A percentile compares a stretch with the other conserved stretches of the same genome.
These are phyloP conservation scores for Pelobates cultripes DNA, from an alignment of 2,797 vertebrate genomes.

Conservation along the genomic window DNA sequence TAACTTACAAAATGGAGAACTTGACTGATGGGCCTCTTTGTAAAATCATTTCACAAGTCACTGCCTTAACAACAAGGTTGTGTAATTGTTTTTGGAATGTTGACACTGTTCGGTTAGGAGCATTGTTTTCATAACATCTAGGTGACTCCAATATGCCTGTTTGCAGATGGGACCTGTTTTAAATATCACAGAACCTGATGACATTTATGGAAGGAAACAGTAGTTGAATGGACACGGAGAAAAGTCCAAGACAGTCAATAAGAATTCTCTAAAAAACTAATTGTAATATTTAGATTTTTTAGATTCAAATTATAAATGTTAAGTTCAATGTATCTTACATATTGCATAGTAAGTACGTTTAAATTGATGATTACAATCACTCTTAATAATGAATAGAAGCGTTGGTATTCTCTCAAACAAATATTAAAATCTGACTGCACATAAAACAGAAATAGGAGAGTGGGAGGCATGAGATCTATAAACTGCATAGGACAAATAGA, in stretches of 20 bases:
- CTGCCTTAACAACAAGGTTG: constrained; percentile 33
- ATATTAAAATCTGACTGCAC: too few relatives aligned
- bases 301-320: too few relatives aligned
- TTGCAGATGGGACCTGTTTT: neutral
- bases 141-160: constrained; percentile 19
- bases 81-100: constrained; percentile 39
- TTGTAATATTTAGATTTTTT: too few relatives aligned
- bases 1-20: constrained; percentile 5
- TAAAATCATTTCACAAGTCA: constrained; percentile 53
- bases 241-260: neutral
- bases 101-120: constrained; percentile 23
- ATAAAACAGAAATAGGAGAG: too few relatives aligned
- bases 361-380: too few relatives aligned
- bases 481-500: too few relatives aligned
- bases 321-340: too few relatives aligned
- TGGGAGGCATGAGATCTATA: too few relatives aligned
- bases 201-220: neutral
- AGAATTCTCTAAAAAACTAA: neutral
- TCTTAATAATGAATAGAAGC: too few relatives aligned
- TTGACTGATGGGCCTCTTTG: constrained; percentile 21
- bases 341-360: too few relatives aligned
- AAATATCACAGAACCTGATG: neutral
- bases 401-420: too few relatives aligned
- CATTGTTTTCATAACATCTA: neutral
- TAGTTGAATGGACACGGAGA: neutral